Base-by-base conservation (phyloP, 1,140 invertebrate species). In the Halyomorpha halys region DNA sequence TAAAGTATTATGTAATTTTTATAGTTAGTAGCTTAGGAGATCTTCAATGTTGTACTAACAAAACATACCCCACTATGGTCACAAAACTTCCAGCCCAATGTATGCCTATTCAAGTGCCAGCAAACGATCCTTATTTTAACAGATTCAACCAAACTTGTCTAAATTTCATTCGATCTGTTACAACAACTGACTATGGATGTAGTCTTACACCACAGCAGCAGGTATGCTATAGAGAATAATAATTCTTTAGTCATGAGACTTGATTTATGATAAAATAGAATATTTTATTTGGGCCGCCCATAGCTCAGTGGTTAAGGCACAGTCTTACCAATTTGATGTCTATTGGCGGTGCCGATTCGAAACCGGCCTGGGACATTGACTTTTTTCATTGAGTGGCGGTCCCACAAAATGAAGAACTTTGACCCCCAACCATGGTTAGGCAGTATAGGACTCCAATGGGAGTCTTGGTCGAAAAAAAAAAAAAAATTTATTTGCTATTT, bases 91-190 rank as follows among this genome's bases (percentile, higher is more conserved):
- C 63, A 18, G 21, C 25, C 19, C 14, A 70, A 69, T 94, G 90
- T 72, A 73, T 90, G 60, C 86, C 89, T 4, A 92, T 93, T 63
- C 73, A 80, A 47, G 85, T 91, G 0, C 83, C 85, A 0, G 68
- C 74, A 0, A 79, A 81, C 16, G 90, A 94, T 72, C 80, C 79
- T 13, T 91, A 91, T 75, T 83, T 84, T 67, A 80, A 80, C 0
- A 79, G 76, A 2, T 76, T 82, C 8, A 83, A 85, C 16, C 76
- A 94, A 54, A 77, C 84, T 68, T 90, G 88, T 69, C 73, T 90
- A 65, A 86, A 89, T 73, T 88, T 89, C 70, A 75, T 87, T 14
- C 76, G 87, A 27, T 87, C 85, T 11, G 82, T 59, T 5, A 84
- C 69, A 79, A 81, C 63, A 82, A 82, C 61, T 90, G 87, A 70